Evolutionary conservation across 2,888 invertebrate species (phyloP), one percentile per base, ranked within the genome.

Genomic region (Folsomia candida): DNA sequence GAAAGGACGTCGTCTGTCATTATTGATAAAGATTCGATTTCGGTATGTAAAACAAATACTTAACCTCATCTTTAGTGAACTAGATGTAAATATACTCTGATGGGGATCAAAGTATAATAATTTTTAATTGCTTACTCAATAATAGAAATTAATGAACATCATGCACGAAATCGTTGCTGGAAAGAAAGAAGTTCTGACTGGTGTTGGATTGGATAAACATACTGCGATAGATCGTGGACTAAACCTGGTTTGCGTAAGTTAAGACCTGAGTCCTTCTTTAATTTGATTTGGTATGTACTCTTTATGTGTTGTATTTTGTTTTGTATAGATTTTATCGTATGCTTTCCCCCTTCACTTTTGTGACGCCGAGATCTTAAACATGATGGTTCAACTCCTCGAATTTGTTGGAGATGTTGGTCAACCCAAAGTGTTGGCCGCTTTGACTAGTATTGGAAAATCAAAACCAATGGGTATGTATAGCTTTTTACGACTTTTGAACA

Each of bases 1-100:
- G 97, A 97, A 84, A 87, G 97, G 71, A 92, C 96, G 18, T 96
- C 96, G 75, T 96, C 95, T 0, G 95, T 98, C 3, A 94, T 97
- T 92, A 92, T 98, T 14, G 98, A 98, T 83, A 90, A 90, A 80
- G 91, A 91, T 75, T 91, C 96, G 0, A 87, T 97, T 79, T 88
- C 90, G 75, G 89, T 92, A 81, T 79, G 76, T 67, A 9, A 37
- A 9, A 9, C 37, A 37, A 14, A 4, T 37, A 37, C 37, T 14
- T 37, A 37, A 37, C 37, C 4, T 37, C 14, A 37, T 37, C 27
- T 58, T 68, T 37, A n/a, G n/a, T n/a, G n/a, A n/a, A n/a, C n/a
- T n/a, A n/a, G n/a, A n/a, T n/a, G 51, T 22, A 68, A 3, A 28
- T 63, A 54, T 9, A n/a, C n/a, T n/a, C n/a, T n/a, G n/a, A n/a